A percentile compares a stretch with the other conserved stretches of the same genome.
Evolutionary conservation across 2,113 vertebrate genomes (phyloP).

Genomic region (Monopterus albus): DNA sequence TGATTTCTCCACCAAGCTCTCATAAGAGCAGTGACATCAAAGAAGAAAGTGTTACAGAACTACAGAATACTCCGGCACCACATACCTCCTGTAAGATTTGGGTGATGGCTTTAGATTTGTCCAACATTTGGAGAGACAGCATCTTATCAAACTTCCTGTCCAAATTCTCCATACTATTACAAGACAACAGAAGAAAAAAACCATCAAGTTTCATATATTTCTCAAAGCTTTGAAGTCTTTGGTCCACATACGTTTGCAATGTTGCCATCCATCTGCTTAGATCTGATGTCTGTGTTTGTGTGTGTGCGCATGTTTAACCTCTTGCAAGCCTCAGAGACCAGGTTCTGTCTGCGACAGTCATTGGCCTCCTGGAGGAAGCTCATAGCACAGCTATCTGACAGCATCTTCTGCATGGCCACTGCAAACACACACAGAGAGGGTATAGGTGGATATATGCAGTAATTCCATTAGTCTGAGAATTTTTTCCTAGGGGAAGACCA

Average conservation of each 20-base stretch:
- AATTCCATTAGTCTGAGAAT: too few species aligned
- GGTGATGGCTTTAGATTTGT: slow-evolving; percentile 92
- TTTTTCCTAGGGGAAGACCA: too few species aligned
- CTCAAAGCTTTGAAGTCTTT: neutral
- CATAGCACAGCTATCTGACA: slow-evolving; percentile 88
- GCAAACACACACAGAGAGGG: slow-evolving; percentile 26
- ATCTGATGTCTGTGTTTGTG: neutral
- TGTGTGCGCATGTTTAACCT: slow-evolving; percentile 80
- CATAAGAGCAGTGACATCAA: too few species aligned
- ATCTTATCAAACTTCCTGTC: slow-evolving; percentile 92
- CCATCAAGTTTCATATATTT: slow-evolving; percentile 4
- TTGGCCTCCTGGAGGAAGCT: slow-evolving; percentile 87
- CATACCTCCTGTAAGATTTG: slow-evolving; percentile 94
- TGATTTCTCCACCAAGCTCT: neutral
- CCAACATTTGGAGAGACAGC: slow-evolving; percentile 91
- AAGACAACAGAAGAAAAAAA: slow-evolving; percentile 26
- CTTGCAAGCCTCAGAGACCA: slow-evolving; percentile 88
- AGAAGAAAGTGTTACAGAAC: neutral
- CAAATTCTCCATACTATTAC: slow-evolving; percentile 86
- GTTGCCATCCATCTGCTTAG: neutral
- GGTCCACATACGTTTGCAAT: neutral
- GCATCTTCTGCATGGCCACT: slow-evolving; percentile 97
- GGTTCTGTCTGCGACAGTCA: slow-evolving; percentile 85
- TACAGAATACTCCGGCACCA: slow-evolving; percentile 62
- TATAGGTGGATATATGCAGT: too few species aligned